Base-by-base conservation (phyloP, 2,797 vertebrate genomes). In the Poecilia velifera region DNA sequence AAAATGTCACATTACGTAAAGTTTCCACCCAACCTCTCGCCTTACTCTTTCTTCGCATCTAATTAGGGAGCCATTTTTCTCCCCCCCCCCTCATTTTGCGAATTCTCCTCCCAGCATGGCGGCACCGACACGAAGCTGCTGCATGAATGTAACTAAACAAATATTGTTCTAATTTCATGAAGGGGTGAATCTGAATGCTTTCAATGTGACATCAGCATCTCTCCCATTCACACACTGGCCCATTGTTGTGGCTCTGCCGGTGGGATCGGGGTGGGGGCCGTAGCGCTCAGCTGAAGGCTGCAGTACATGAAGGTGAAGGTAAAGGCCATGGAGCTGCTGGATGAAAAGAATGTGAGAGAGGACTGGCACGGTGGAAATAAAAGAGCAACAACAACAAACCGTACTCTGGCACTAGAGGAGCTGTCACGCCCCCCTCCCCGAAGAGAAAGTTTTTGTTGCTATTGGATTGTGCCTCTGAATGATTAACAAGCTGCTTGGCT, bases 131-230 rank as follows among this genome's bases (percentile, higher is more conserved):
- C 7, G 73, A 84, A 74, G 85, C 86, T 81, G 81, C 87, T 84
- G 89, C 85, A 85, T 39, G 86, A 76, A 86, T 88, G 80, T 88
- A 93, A 92, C 94, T 95, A 94, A 95, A 94, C 94, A 95, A 96
- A 96, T 95, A 95, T 96, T 96, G 94, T 92, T 94, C 90, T 92
- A 86, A 89, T 95, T 96, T 95, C 90, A 90, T 72, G 83, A 45
- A 93, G 87, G 86, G 91, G 90, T 92, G 88, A 94, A 94, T 94
- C 88, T 86, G 92, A 94, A 96, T 96, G 92, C 93, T 89, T 94
- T 92, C 78, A 79, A 86, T 92, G 93, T 96, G 96, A 96, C 95
- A 94, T 95, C 94, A 95, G 91, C 81, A 82, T 91, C 79, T 93
- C 88, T 89, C 87, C 80, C 89, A 82, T 87, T 90, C 70, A 72